Base-by-base conservation (phyloP, 2,113 vertebrate genomes). In the Trichechus manatus region DNA sequence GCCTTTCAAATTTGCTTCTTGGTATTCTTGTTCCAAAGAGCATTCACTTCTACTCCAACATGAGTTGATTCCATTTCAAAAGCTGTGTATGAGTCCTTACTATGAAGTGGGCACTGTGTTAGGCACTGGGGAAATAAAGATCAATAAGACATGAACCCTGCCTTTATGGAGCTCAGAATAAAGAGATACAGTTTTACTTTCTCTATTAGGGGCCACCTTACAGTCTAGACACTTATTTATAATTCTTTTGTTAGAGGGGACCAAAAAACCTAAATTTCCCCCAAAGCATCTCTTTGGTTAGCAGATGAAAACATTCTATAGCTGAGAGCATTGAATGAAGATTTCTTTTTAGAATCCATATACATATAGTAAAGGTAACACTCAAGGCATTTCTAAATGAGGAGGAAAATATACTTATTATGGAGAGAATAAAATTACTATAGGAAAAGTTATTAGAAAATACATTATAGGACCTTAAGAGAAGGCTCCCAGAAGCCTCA, bases 1-100 rank as follows among this genome's bases (percentile, higher is more conserved):
- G 39, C 25, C 59, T 95, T 88, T 93, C 91, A 72, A 89, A 94
- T 81, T 33, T 96, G 36, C 29, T 39, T 93, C 64, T 81, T 56
- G 50, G 36, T 77, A 59, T 10, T 79, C n/a, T 9, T 0, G n/a
- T 82, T 86, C 39, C 91, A 85, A 80, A 86, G 6, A 23, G 33
- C 44, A 68, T 66, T 90, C 31, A 31, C n/a, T 91, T 27, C 23
- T 23, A 53, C 29, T 75, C 86, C 17, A 42, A 42, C 47, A 23
- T 29, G 68, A 50, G 23, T 93, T 36, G 82, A 33, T 44, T 92
- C 23, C 1, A 78, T 82, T 59, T 96, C 66, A 80, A 2, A 68
- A 91, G 25, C 74, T 92, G 42, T 47, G 9, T 84, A 5, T 50
- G 74, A 94, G 50, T 44, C 9, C 42, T 56, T 7, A 11, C 6